Base-by-base conservation (phyloP, 2,113 vertebrate species). In the Haliaeetus leucogaster region DNA sequence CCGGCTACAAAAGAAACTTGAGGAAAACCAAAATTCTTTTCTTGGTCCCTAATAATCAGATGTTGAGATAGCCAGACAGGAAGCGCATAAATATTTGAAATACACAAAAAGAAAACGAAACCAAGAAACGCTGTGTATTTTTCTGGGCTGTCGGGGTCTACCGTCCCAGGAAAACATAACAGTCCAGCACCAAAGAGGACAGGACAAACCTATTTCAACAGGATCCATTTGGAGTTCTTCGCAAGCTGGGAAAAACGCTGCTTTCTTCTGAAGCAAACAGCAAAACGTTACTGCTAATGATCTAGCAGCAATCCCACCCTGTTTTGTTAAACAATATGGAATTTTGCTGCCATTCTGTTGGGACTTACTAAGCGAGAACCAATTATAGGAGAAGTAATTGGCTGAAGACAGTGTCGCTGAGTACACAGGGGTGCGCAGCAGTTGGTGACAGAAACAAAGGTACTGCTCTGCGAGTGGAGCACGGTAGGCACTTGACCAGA, bases 121-220 rank as follows among this genome's bases (percentile, higher is more conserved):
- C 7, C 6, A 4, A 59, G 32, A 72, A 81, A 15, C 5, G 11
- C 4, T 8, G 14, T 65, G 10, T 70, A 10, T 74, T 71, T 38
- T 71, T 58, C 45, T n/a, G 48, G 25, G 50, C 15, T 43, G 19
- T 3, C 42, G 19, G 61, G 4, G 29, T 67, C 63, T 47, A 20
- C 19, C 3, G 5, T 5, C n/a, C 58, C 36, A 27, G 7, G 42
- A 48, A 13, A 38, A 83, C 0, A 1, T 4, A 70, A 11, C 8
- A 4, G 2, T 2, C 7, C 36, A 16, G 50, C 13, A 43, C 0
- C 1, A 1, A 68, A 11, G 7, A 36, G 7, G 26, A 34, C 21
- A 40, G 19, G 36, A 50, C 55, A 85, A 88, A 6, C 25, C 23
- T 38, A 6, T 11, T 86, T 55, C 48, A 56, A 43, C 2, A 2